Percentiles rank a stretch among this genome's conserved stretches.
Conservation (phyloP, 2,113 vertebrate species). For the Myotis yumanensis region DNA sequence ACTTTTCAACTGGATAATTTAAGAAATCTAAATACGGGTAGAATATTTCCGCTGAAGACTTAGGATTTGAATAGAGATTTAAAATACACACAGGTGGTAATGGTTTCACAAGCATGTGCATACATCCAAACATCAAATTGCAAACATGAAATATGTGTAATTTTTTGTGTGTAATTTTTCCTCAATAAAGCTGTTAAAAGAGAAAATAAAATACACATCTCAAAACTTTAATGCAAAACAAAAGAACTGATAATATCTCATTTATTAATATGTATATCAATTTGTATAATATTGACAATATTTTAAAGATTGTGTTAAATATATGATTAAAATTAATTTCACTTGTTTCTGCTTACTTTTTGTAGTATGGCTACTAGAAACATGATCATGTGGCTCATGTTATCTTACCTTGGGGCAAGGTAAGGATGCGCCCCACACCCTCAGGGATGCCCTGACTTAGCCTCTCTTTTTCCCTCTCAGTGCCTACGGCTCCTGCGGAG, state of each 20-base stretch:
- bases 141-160: neutral
- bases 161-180: neutral
- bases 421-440: fast-evolving
- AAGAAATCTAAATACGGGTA: neutral
- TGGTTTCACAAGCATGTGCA: neutral
- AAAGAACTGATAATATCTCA: neutral
- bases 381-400: neutral
- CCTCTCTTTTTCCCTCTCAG: neutral
- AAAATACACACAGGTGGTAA: neutral
- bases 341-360: neutral
- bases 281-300: neutral
- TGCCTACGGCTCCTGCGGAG: neutral
- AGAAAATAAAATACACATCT: neutral
- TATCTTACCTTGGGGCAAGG: neutral
- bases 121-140: neutral
- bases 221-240: neutral
- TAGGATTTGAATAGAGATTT: neutral
- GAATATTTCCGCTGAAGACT: neutral
- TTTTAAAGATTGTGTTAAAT: neutral
- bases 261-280: neutral
- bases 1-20: neutral
- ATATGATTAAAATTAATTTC: neutral
- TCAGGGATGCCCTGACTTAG: neutral
- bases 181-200: neutral
- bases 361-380: neutral